A percentile compares a stretch with the other conserved stretches of the same genome.
Evolutionary conservation across 2,113 vertebrate species (phyloP).

Genomic region (Carollia perspicillata): DNA sequence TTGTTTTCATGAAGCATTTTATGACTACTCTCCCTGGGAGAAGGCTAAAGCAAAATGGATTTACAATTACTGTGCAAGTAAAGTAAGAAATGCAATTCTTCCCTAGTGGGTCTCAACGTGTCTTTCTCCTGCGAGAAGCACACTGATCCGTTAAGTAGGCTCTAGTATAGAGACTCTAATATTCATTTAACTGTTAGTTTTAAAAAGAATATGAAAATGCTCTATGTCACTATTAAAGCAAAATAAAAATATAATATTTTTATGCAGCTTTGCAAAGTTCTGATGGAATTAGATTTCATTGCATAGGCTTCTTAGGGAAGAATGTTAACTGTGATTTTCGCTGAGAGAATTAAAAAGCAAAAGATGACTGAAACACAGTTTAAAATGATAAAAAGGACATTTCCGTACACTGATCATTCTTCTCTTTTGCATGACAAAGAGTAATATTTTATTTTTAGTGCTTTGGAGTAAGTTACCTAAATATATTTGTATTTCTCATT

Average conservation of each 20-base stretch:
- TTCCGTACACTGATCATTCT: background rate
- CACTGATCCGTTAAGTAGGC: background rate
- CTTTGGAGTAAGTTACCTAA: background rate
- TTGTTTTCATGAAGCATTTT: background rate
- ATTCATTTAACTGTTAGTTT: background rate
- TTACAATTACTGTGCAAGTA: constrained; percentile 7
- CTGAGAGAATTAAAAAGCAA: background rate
- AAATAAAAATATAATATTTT: background rate
- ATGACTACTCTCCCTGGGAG: background rate
- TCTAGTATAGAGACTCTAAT: background rate
- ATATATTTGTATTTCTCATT: background rate
- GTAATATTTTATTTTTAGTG: background rate
- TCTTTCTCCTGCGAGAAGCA: background rate
- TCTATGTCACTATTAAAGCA: background rate
- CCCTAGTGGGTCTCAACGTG: background rate
- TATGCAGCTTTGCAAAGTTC: background rate
- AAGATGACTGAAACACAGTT: background rate
- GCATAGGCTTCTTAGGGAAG: background rate
- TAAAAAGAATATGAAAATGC: background rate
- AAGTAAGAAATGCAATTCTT: background rate
- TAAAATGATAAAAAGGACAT: background rate
- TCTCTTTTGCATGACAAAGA: background rate
- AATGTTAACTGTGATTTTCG: background rate
- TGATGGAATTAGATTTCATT: background rate
- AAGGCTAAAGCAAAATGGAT: constrained; percentile 2